Percentiles rank a stretch among this genome's conserved stretches.
Conservation (phyloP, 2,888 invertebrate species). For the Lasioglossum oenotherae region DNA sequence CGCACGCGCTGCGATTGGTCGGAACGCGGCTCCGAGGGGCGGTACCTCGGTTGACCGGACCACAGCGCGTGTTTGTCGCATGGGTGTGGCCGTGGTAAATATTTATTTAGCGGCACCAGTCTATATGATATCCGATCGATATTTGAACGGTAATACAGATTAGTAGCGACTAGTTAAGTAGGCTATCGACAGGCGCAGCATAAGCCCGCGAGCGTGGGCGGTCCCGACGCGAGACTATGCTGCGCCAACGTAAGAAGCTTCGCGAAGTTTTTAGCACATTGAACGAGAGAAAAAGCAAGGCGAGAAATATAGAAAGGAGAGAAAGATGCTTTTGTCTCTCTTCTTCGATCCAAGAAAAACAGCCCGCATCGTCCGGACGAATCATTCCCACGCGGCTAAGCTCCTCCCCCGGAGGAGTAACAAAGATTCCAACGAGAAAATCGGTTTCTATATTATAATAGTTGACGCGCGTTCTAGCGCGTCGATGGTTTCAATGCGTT, state of each 20-base stretch:
- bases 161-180: not conserved
- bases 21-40: not conserved
- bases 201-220: not conserved
- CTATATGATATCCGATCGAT: not conserved
- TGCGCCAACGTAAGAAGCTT: not conserved
- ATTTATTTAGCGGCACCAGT: not conserved
- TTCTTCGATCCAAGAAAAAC: not conserved
- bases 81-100: not conserved
- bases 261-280: not conserved
- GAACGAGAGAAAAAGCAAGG: not conserved
- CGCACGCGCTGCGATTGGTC: not conserved
- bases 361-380: not conserved
- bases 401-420: slow-evolving; percentile 1
- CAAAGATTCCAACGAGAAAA: slow-evolving; percentile 50
- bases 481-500: slow-evolving; percentile 40
- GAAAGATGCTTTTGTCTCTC: not conserved
- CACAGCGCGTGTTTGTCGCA: not conserved
- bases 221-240: not conserved
- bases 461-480: slow-evolving; percentile 65
- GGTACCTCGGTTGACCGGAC: not conserved
- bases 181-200: not conserved
- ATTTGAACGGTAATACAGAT: not conserved
- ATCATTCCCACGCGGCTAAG: slow-evolving; percentile 7
- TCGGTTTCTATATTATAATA: slow-evolving; percentile 39
- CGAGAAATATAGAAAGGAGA: not conserved